Base-by-base conservation (phyloP, 2,113 vertebrate species). In the Glareola pratincola region DNA sequence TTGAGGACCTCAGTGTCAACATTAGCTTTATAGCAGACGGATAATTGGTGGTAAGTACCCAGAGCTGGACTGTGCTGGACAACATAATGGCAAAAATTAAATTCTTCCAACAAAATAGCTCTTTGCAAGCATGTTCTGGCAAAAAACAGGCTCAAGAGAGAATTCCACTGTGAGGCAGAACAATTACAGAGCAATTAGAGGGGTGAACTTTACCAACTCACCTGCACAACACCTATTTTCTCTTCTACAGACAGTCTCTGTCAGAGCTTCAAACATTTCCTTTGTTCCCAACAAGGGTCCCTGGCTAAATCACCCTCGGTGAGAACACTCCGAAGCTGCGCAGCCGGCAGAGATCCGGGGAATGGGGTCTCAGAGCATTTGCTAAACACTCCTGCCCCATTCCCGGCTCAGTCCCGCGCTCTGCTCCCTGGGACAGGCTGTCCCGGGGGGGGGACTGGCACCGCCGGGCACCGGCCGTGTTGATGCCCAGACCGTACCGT, bases 21-120 rank as follows among this genome's bases (percentile, higher is more conserved):
- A 94, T 96, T 90, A 94, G 91, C 96, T 97, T 96, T 95, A 82
- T 34, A 96, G 91, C 95, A 97, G 96, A 94, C 45, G 60, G 94
- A 85, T 97, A 97, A 97, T 97, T 96, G 96, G 96, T 84, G 87
- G 84, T 95, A 96, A 97, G 95, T 96, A 94, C 95, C 90, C 84
- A 27, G 92, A 94, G 95, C 92, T 90, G 94, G 94, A 69, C 96
- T 91, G 57, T 36, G 85, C 92, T 69, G 94, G 97, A 91, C 89
- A 88, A 91, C 92, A 94, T 95, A 96, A 97, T 92, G 91, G 89
- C 81, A 95, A 96, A 95, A 95, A 96, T 96, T 95, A 96, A 97
- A 93, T 86, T 81, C 96, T 89, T 91, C 91, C 83, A 85, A 74
- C 94, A 84, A 94, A 96, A 91, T 9, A 88, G 86, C 94, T 89